Evolutionary conservation across 1,140 invertebrate species (phyloP), one percentile per base, ranked within the genome.

Genomic region (Cydia splendana): DNA sequence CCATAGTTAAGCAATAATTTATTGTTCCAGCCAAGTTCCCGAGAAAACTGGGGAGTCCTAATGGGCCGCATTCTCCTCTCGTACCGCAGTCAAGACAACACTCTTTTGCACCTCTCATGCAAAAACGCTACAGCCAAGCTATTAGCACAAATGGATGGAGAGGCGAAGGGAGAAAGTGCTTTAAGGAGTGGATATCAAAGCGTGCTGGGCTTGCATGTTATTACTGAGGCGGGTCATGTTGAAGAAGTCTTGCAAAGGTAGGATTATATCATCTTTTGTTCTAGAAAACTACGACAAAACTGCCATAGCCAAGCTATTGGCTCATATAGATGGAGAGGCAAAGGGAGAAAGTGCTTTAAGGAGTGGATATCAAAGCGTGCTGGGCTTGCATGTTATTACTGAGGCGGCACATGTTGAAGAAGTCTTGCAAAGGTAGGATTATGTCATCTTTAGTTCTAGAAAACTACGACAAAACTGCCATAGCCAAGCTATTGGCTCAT

Each of bases 181-280:
- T 96, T 77, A 95, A 96, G 53, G 85, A 95, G 85, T 92, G 96
- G 77, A 85, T 92, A 92, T 57, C 89, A 92, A 75, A 90, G 85
- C 78, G 95, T 99, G 76, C 94, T 98, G 24, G 96, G 97, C 88
- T 95, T 96, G 12, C 95, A 96, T 86, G 93, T 95, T 24, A 81
- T 96, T 0, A 94, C 94, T 28, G 95, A 96, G 81, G 90, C 95
- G 5, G 92, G 95, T 77, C 94, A 95, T 83, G 91, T 93, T 28
- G 93, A 95, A 79, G 91, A 94, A 77, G 81, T 94, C 18, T 84
- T 94, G 18, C 84, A 84, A 65, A 91, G 90, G 87, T 93, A 30
- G 24, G 24, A 24, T 24, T 24, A 24, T 24, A 2, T 1, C 24
- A 24, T 24, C 24, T 67, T n/a, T n/a, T n/a, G n/a, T n/a, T n/a